phyloP scores from a whole-genome alignment of 2,797 vertebrate species.

The Mionectes olivaceus region DNA sequence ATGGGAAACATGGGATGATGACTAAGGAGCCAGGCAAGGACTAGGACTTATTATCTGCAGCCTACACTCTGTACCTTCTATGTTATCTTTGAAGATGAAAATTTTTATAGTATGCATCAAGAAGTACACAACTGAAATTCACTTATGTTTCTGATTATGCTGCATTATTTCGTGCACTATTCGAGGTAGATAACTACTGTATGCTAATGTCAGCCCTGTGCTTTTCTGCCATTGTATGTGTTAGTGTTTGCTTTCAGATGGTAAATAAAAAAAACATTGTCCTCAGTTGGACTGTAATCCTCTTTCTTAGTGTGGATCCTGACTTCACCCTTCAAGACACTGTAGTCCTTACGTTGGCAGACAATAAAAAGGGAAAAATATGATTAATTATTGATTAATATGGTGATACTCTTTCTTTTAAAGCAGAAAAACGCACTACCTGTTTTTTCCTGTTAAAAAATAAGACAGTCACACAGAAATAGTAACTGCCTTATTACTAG shows the following conservation, averaged over 20 bases:
- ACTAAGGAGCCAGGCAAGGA: not conserved
- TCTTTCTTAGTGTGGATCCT: not conserved
- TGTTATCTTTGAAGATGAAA: not conserved
- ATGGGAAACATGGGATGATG: not conserved
- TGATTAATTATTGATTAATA: not conserved
- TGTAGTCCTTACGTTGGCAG: not conserved
- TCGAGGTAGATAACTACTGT: not conserved
- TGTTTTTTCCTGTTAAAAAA: not conserved
- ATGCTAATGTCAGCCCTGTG: accelerated
- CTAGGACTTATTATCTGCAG: not conserved
- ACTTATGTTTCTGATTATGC: not conserved
- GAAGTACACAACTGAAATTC: not conserved
- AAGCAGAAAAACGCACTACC: not conserved
- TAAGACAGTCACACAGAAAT: not conserved
- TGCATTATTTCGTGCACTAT: not conserved
- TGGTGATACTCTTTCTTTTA: not conserved
- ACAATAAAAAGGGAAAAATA: not conserved
- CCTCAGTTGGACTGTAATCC: not conserved
- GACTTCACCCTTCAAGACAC: not conserved
- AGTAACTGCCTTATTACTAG: not conserved
- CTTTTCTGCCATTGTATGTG: not conserved
- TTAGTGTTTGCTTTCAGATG: not conserved
- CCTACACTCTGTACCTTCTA: too few relatives aligned
- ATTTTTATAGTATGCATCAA: not conserved
- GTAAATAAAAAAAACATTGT: not conserved